Conservation (phyloP, 2,797 vertebrate genomes). For the Kryptopterus vitreolus region DNA sequence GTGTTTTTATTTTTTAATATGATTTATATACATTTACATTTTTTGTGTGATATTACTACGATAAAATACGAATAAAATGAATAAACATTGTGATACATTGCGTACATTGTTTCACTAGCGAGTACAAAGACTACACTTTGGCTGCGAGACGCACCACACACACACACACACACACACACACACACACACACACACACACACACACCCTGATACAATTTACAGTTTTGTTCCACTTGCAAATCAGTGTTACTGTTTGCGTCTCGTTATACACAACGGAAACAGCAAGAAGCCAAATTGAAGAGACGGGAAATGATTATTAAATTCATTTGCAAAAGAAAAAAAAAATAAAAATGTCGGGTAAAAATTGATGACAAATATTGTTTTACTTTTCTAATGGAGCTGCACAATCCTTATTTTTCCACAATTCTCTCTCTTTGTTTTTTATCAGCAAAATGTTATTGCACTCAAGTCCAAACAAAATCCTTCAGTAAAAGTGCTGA, state of each 20-base stretch:
- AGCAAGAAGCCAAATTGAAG: not conserved
- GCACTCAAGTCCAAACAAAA: too few relatives aligned
- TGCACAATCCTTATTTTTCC: too few relatives aligned
- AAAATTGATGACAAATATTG: not conserved
- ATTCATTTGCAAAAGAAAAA: not conserved
- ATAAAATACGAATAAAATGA: too few relatives aligned
- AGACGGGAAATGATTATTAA: not conserved
- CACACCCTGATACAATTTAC: slow-evolving; percentile 61
- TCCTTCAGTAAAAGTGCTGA: too few relatives aligned
- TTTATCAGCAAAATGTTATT: too few relatives aligned
- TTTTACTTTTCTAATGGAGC: not conserved
- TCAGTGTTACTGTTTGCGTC: slow-evolving; percentile 57
- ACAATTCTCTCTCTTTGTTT: too few relatives aligned
- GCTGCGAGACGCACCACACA: slow-evolving; percentile 54
- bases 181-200: too few relatives aligned
- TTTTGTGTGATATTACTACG: too few relatives aligned
- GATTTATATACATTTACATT: too few relatives aligned
- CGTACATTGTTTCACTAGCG: not conserved
- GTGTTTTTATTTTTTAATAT: not conserved
- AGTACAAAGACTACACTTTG: slow-evolving; percentile 11
- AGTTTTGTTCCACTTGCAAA: slow-evolving; percentile 69
- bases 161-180: too few relatives aligned
- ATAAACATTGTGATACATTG: not conserved
- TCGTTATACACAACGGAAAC: slow-evolving; percentile 55
- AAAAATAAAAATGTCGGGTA: not conserved